These are phyloP conservation scores for Phoxinus phoxinus DNA, from an alignment of 2,113 vertebrate genomes.

Conservation along the genomic window DNA sequence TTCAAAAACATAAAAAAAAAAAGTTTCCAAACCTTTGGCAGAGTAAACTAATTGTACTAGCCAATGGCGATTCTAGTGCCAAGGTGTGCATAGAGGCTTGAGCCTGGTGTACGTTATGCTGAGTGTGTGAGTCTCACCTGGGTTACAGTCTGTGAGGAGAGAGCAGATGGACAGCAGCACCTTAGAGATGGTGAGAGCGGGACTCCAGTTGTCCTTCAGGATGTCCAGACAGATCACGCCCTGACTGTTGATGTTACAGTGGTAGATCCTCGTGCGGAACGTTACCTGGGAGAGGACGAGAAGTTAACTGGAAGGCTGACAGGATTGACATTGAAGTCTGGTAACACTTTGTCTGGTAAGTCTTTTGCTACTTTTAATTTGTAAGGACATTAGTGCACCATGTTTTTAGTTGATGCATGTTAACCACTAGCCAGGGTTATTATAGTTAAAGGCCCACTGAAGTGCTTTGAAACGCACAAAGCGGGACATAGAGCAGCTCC, in stretches of 20 bases:
- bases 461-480: no score
- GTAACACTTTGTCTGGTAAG: no score
- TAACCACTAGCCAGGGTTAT: not conserved
- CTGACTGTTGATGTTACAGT: constrained; percentile 93
- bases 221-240: constrained; percentile 87
- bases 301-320: not conserved
- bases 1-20: not conserved
- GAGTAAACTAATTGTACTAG: no score
- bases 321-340: not conserved
- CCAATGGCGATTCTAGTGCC: no score
- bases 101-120: not conserved
- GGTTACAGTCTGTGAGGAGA: constrained; percentile 90
- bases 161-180: constrained; percentile 91
- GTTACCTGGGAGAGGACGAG: constrained; percentile 75
- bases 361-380: not conserved
- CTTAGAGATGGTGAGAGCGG: constrained; percentile 78
- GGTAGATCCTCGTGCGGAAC: constrained; percentile 89
- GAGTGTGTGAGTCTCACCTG: constrained; percentile 73
- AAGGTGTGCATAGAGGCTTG: no score
- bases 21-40: no score
- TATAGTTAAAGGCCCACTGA: not conserved
- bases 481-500: no score
- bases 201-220: constrained; percentile 64
- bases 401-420: not conserved
- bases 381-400: not conserved